These are phyloP conservation scores for Brachyhypopomus occidentalis DNA, from an alignment of 2,113 vertebrate genomes.

Conservation along the genomic window DNA sequence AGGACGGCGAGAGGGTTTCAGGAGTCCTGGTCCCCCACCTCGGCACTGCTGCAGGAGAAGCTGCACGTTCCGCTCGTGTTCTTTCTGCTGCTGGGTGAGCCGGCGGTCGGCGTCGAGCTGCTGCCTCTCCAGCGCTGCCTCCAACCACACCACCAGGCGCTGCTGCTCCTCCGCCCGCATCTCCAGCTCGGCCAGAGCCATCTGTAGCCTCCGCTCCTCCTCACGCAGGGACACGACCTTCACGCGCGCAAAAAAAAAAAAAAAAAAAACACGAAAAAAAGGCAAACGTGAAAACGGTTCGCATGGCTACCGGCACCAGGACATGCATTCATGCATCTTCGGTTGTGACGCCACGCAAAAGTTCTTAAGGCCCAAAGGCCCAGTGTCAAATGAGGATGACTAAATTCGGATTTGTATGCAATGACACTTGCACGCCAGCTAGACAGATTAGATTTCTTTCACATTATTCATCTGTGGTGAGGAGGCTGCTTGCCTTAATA, in stretches of 20 bases:
- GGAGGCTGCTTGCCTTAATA: too few relatives aligned
- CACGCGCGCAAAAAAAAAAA: not conserved
- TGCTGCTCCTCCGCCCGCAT: conserved; percentile 94
- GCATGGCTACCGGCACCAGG: too few relatives aligned
- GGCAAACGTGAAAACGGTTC: not conserved
- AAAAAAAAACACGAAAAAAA: too few relatives aligned
- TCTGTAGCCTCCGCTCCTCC: conserved; percentile 91
- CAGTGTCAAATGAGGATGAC: too few relatives aligned
- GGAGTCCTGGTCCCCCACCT: conserved; percentile 67
- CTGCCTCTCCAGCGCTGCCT: conserved; percentile 88
- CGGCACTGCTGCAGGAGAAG: conserved; percentile 90
- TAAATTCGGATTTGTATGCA: too few relatives aligned
- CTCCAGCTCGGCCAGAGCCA: conserved; percentile 89
- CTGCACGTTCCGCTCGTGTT: conserved; percentile 89
- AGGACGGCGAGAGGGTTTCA: too few relatives aligned
- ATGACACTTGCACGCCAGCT: too few relatives aligned
- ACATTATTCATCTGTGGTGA: too few relatives aligned
- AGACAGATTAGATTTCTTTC: too few relatives aligned
- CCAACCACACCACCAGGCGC: conserved; percentile 86
- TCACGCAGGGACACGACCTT: conserved; percentile 95
- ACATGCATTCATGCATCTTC: too few relatives aligned
- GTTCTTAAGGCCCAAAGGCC: too few relatives aligned
- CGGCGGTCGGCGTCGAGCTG: conserved; percentile 90
- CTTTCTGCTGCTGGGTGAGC: conserved; percentile 93
- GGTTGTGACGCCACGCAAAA: too few relatives aligned